Base-by-base conservation (phyloP, 2,113 vertebrate genomes). In the Istiophorus platypterus region DNA sequence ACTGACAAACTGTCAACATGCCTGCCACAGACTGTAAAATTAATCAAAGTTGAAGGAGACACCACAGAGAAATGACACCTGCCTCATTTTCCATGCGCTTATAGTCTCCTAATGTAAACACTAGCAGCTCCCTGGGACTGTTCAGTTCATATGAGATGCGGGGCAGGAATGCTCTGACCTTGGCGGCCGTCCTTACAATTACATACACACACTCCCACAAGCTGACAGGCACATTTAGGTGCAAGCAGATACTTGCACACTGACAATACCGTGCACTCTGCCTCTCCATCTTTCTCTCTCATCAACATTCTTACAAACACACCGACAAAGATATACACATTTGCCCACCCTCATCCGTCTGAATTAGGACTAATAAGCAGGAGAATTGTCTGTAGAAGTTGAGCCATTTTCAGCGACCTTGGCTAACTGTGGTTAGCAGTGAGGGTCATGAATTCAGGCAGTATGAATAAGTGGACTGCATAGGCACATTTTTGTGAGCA, bases 291-390 rank as follows among this genome's bases (percentile, higher is more conserved):
- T 78, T 82, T 81, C 57, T 58, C 45, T 31, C 72, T 77, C 74
- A 71, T 56, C 72, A 81, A 75, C 76, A 79, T 47, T 70, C 31
- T 2, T 39, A 76, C 69, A 10, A 39, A 26, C 65, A 31, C 63
- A 39, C 29, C 24, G 24, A 54, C 37, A 41, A 63, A 73, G 56
- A 54, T 52, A n/a, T 18, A 80, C 81, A 66, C 81, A 72, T 20
- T 66, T 39, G 41, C 76, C 52, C 80, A 8, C 73, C 74, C 72
- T 87, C 67, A 77, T 91, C 85, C 51, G 57, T 91, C 81, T 86
- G 87, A 90, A 90, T 91, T 85, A 91, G 77, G 56, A 66, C 89
- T 91, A 92, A 92, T 93, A 86, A 93, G 89, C 88, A 85, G 86
- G 81, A 90, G 90, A 84, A 87, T 87, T 82, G 89, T 91, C 87